Evolutionary conservation across 2,888 invertebrate species (phyloP), one percentile per base, ranked within the genome.

Genomic region (Punctoribates punctum): DNA sequence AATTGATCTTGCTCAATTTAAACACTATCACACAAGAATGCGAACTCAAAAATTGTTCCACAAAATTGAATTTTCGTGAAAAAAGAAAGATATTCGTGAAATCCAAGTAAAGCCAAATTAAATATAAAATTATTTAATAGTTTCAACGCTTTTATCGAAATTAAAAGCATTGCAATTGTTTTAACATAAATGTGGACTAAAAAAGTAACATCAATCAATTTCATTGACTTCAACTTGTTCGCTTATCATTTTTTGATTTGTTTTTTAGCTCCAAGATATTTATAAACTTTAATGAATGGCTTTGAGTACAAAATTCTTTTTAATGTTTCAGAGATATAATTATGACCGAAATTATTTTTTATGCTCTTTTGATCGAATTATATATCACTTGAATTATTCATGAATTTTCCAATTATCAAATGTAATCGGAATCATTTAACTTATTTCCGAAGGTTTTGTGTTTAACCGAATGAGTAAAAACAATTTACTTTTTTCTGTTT

Each of bases 161-260:
- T 34, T 34, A 34, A 34, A 34, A 34, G 34, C 34, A 6, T 6
- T 34, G 4, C 5, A 34, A 34, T 34, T 34, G 34, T 34, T 48
- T 48, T 3, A 48, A 48, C 2, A 11, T 9, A 15, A 48, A 48
- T 48, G 48, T 48, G 48, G 3, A 48, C 48, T 48, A 17, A 48
- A 4, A 34, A 34, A 34, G 13, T 48, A 48, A 48, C 8, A 48
- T 48, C 48, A 57, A 57, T 57, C 57, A 57, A 57, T 57, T 57
- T 25, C 57, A 57, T 57, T 57, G 57, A 57, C 57, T 57, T 57
- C 54, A 54, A 54, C 17, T 54, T 54, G 20, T 54, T 54, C 20
- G 1, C n/a, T 20, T 54, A 54, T n/a, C 20, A 8, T 17, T 17
- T 48, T 48, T 4, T 20, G 17, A 6, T 1, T 6, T 1, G 23